phyloP scores from a whole-genome alignment of 2,113 vertebrate genomes.

The Octodon degus region DNA sequence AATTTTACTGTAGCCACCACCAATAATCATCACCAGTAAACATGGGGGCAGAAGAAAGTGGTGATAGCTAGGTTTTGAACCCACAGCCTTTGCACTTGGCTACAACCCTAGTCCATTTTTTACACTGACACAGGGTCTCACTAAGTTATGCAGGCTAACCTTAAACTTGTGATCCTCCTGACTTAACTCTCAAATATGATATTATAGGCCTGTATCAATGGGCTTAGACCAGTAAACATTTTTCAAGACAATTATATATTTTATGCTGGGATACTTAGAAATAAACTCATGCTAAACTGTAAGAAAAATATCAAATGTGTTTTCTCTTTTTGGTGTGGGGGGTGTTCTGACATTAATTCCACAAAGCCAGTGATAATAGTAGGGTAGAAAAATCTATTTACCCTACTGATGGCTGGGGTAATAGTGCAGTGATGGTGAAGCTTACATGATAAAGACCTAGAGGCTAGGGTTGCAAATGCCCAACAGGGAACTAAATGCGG shows the following conservation, averaged over 20 bases:
- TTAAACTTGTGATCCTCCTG: too few species aligned
- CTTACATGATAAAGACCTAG: not conserved
- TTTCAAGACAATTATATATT: conserved; percentile 31
- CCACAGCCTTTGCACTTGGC: not conserved
- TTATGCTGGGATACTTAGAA: conserved; percentile 11
- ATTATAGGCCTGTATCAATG: not conserved
- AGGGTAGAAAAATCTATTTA: not conserved
- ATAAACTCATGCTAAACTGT: conserved; percentile 38
- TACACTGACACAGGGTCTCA: too few species aligned
- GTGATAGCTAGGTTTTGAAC: not conserved
- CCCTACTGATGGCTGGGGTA: not conserved
- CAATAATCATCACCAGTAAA: not conserved
- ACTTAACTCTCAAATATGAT: not conserved
- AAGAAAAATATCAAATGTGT: conserved; percentile 27
- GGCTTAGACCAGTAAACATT: not conserved
- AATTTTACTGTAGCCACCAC: conserved; percentile 8
- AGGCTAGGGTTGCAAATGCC: not conserved
- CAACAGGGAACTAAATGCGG: not conserved
- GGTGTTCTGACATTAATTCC: conserved; percentile 17
- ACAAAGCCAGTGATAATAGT: conserved; percentile 17
- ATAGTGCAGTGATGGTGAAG: not conserved
- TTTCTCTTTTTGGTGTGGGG: not conserved
- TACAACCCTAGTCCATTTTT: too few species aligned
- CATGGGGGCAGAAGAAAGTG: not conserved
- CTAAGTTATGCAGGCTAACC: too few species aligned